Evolutionary conservation across 2,888 invertebrate genomes (phyloP), one percentile per base, ranked within the genome.

Genomic region (Cybosia mesomella): DNA sequence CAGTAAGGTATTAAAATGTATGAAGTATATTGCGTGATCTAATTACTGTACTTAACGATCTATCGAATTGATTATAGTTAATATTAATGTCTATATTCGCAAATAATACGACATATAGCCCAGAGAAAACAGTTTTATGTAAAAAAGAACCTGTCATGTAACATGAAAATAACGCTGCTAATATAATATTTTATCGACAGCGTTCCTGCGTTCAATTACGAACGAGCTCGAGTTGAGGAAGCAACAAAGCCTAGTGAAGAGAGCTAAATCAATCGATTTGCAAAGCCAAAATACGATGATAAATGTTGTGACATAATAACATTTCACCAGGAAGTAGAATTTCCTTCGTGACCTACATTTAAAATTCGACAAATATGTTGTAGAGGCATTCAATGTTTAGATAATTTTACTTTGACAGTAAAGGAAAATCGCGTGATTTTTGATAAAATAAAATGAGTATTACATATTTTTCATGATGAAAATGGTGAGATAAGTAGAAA

Each of bases 61-160:
- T 49, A 43, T 49, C 3, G 2, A 39, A 39, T 39, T 4, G 39
- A 39, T 36, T 8, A 36, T 1, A 36, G 36, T 15, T 39, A 15
- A 15, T 15, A 3, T 36, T 13, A 36, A 18, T 43, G 18, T 43
- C 43, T 43, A 43, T 13, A n/a, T 18, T n/a, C 43, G 9, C 18
- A 9, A 49, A 49, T 7, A n/a, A n/a, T 49, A 5, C n/a, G 49
- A 49, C 9, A n/a, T n/a, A n/a, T 49, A 49, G 49, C 9, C n/a
- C 4, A n/a, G n/a, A 18, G n/a, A n/a, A n/a, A 49, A 49, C n/a
- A 9, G 8, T 49, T 49, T 49, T n/a, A 18, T 49, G n/a, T 18
- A 49, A 70, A 55, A n/a, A 79, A 54, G 68, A 67, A 75, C 75
- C 73, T 64, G 62, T 43, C 66, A 53, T 72, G 58, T 54, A 72